phyloP scores from a whole-genome alignment of 2,113 vertebrate genomes.

The Clupea harengus region DNA sequence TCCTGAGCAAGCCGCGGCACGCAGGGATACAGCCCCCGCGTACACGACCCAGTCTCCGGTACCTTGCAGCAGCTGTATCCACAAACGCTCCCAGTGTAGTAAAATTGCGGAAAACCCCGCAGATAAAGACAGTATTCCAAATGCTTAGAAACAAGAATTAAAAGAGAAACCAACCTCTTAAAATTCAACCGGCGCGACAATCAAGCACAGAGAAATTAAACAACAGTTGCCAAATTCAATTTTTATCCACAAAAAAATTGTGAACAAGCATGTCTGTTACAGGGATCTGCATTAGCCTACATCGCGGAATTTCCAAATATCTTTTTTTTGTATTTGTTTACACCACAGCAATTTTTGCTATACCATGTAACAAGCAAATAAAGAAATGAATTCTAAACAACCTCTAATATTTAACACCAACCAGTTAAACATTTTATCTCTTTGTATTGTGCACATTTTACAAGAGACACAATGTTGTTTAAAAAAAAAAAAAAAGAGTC shows the following conservation, averaged over 20 bases:
- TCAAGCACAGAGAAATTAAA: neutral
- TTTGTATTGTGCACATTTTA: constrained; percentile 27
- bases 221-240: neutral
- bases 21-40: neutral
- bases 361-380: neutral
- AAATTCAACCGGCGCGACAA: neutral
- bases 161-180: neutral
- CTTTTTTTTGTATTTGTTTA: neutral
- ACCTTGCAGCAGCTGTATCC: neutral
- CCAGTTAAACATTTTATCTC: neutral
- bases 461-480: constrained; percentile 19
- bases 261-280: neutral
- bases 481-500: constrained; percentile 30
- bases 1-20: constrained; percentile 20
- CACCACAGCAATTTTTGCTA: neutral
- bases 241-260: neutral
- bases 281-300: neutral
- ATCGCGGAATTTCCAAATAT: neutral
- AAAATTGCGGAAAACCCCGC: neutral
- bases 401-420: constrained; percentile 9
- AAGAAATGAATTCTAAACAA: neutral
- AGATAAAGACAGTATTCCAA: too few relatives aligned
- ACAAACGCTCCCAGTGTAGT: neutral
- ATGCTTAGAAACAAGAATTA: neutral
- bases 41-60: neutral